phyloP scores from a whole-genome alignment of 2,797 vertebrate species.

The Gymnopithys bicolor region DNA sequence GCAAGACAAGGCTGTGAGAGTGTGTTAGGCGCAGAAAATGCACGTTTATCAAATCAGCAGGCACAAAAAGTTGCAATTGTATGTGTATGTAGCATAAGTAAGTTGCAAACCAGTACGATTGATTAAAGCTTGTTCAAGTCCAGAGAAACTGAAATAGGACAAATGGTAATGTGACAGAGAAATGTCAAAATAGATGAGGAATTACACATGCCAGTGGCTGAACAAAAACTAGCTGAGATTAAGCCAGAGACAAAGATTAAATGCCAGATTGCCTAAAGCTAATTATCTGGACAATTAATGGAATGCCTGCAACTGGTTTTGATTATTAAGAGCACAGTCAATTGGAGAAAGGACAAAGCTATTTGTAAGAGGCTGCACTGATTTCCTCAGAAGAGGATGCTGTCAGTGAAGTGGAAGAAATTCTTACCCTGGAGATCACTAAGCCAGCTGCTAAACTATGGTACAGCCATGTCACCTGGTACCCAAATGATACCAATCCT shows the following conservation, averaged over 20 bases:
- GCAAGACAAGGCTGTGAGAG: fast-evolving
- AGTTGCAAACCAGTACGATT: not conserved
- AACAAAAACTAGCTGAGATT: slow-evolving; percentile 52
- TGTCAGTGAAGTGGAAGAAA: slow-evolving; percentile 62
- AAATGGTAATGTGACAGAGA: slow-evolving; percentile 43
- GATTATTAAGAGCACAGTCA: slow-evolving; percentile 71
- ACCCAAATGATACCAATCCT: not conserved
- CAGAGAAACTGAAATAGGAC: slow-evolving; percentile 13
- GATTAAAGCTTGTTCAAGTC: not conserved
- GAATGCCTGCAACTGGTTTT: slow-evolving; percentile 70
- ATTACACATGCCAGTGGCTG: not conserved
- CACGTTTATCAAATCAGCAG: fast-evolving
- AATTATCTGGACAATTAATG: slow-evolving; percentile 79
- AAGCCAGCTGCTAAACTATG: slow-evolving; percentile 22
- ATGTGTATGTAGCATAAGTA: not conserved
- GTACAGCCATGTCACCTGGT: not conserved
- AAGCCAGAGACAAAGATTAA: slow-evolving; percentile 72
- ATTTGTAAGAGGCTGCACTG: slow-evolving; percentile 66
- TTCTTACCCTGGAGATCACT: slow-evolving; percentile 33
- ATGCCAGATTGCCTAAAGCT: slow-evolving; percentile 72
- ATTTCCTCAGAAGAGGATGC: slow-evolving; percentile 69
- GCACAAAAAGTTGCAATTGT: not conserved
- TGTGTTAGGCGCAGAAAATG: fast-evolving
- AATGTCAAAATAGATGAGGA: slow-evolving; percentile 60
- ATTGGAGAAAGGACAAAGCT: slow-evolving; percentile 68